Base-by-base conservation (phyloP, 2,113 vertebrate genomes). In the Pomatorhinus ruficollis region DNA sequence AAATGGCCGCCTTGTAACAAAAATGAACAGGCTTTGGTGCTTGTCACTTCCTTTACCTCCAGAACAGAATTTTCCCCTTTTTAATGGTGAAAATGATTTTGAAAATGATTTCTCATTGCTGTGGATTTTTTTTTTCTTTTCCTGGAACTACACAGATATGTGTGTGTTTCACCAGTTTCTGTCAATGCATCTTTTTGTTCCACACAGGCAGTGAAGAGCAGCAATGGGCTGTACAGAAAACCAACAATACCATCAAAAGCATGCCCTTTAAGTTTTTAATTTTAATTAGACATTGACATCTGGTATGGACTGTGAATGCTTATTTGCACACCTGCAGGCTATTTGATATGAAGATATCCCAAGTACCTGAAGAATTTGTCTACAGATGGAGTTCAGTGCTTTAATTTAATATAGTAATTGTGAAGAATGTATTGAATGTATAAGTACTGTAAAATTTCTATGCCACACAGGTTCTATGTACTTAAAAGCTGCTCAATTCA, bases 261-360 rank as follows among this genome's bases (percentile, higher is more conserved):
- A 50, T 54, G 79, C 15, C 45, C 64, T 89, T 85, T 94, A 94
- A 75, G 90, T 35, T 83, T 59, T 77, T 56, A 24, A 65, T 96
- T 97, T 96, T 94, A 95, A 97, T 97, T 93, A 96, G 94, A 65
- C 68, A 60, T 63, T 93, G 94, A 95, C 91, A 97, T 90, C 97
- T 97, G 90, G 28, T 72, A 44, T 65, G 71, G 84, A 35, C 90
- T 61, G 4, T 30, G 78, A 88, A 79, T 72, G 39, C 47, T 97
- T 95, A 88, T 97, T 95, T 97, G 84, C 83, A 94, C 74, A 97
- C 91, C 94, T 96, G 91, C 75, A 68, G 72, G 82, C 85, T 94
- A 71, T 86, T 92, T 89, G 64, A 82, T 93, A 47, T 60, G 57
- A 88, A 94, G 56, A 76, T 69, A 49, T 35, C 37, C 45, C 47